phyloP scores from a whole-genome alignment of 2,797 vertebrate species.

The Chanos chanos region DNA sequence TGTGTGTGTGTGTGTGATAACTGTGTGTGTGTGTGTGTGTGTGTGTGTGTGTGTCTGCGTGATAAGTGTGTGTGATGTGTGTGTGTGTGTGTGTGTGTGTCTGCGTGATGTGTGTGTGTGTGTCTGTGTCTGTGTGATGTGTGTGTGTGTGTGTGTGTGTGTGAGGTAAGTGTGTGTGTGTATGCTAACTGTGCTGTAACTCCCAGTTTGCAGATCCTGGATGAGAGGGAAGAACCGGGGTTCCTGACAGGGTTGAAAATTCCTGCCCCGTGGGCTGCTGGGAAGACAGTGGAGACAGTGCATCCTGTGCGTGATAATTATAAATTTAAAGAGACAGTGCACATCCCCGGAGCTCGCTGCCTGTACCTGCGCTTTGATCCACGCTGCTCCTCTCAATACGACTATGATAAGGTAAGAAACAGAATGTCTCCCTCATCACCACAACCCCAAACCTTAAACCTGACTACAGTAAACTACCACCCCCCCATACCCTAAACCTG shows the following conservation, averaged over 20 bases:
- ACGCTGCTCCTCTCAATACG: conserved; percentile 96
- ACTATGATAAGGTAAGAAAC: conserved; percentile 92
- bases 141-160: too few species aligned
- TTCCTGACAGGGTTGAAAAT: conserved; percentile 97
- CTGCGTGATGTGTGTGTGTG: too few species aligned
- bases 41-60: too few species aligned
- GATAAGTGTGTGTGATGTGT: too few species aligned
- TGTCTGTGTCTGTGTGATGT: too few species aligned
- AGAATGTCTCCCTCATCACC: conserved; percentile 32
- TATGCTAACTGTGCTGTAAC: not conserved
- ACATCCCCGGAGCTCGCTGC: conserved; percentile 96
- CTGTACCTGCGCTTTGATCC: conserved; percentile 96
- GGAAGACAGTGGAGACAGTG: conserved; percentile 96
- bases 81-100: too few species aligned
- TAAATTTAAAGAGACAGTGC: conserved; percentile 97
- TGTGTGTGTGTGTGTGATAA: too few species aligned
- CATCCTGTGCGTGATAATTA: conserved; percentile 98
- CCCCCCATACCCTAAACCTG: too few species aligned
- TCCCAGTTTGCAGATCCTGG: conserved; percentile 80
- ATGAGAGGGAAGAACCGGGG: conserved; percentile 95
- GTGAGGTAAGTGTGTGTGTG: too few species aligned
- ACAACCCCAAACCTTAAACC: too few species aligned
- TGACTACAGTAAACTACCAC: too few species aligned
- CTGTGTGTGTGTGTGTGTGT: too few species aligned
- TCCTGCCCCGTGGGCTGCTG: conserved; percentile 97